Conservation (phyloP, 53 echinoderm and acorn worm species). For the Astropecten irregularis region DNA sequence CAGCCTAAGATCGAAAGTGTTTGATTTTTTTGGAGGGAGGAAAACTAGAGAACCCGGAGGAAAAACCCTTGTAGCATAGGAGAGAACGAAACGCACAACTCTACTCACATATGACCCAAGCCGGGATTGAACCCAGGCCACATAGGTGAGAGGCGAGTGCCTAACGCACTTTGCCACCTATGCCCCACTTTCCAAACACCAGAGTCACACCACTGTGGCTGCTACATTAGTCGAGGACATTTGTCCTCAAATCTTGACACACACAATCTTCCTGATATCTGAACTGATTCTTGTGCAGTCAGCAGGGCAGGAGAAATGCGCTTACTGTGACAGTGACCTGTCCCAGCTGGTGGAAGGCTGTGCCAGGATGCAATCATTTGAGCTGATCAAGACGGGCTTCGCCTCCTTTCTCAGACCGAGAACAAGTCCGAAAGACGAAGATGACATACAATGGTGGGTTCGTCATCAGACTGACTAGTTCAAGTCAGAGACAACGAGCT, state of each 20-base stretch:
- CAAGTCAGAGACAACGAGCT: not conserved
- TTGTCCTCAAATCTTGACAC: not conserved
- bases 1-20: too few relatives aligned
- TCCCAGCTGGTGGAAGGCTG: conserved; percentile 20
- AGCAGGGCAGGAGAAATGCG: not conserved
- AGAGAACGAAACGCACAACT: too few relatives aligned
- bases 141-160: too few relatives aligned
- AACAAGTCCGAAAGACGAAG: conserved; percentile 7
- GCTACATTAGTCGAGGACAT: not conserved
- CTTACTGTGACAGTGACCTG: conserved; percentile 23
- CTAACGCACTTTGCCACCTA: too few relatives aligned
- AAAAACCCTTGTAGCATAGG: too few relatives aligned
- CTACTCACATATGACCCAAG: too few relatives aligned
- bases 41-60: too few relatives aligned
- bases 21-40: too few relatives aligned
- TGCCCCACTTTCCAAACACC: too few relatives aligned
- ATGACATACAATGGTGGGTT: conserved; percentile 31
- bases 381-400: conserved; percentile 38
- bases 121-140: too few relatives aligned
- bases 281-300: not conserved
- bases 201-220: too few relatives aligned
- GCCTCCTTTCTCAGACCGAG: conserved; percentile 4
- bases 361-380: conserved; percentile 18
- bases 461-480: too few relatives aligned
- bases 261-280: not conserved